Percentiles rank a stretch among this genome's conserved stretches.
These are phyloP conservation scores for Chunga burmeisteri DNA, from an alignment of 2,113 vertebrate genomes.

Conservation along the genomic window DNA sequence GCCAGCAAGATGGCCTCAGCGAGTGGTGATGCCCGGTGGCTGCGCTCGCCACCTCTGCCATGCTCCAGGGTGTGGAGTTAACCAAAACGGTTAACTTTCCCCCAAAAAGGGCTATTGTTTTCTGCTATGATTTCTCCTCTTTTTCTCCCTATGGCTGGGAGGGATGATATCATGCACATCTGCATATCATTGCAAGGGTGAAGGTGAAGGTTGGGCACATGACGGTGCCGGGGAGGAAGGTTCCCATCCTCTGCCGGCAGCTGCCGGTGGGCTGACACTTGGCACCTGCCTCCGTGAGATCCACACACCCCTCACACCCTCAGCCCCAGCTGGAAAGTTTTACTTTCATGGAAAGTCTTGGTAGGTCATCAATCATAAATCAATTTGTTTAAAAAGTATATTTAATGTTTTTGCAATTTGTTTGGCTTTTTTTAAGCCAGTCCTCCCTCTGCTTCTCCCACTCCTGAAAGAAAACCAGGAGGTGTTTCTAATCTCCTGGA, in stretches of 20 bases:
- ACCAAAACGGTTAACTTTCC: background rate
- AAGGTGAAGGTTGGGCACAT: background rate
- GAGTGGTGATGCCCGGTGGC: accelerated
- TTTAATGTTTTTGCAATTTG: background rate
- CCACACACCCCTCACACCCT: accelerated
- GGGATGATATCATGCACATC: background rate
- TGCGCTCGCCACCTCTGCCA: accelerated
- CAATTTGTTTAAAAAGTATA: background rate
- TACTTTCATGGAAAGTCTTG: background rate
- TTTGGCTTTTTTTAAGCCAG: background rate
- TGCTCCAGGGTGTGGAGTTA: background rate
- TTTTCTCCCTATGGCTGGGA: background rate
- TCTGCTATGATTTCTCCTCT: background rate
- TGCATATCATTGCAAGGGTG: background rate
- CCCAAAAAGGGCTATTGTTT: background rate
- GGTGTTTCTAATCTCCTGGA: background rate
- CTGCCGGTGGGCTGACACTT: background rate
- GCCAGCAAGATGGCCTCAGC: accelerated
- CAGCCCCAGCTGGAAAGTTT: background rate
- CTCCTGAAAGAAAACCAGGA: background rate
- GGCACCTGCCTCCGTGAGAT: background rate
- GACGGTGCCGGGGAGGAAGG: background rate
- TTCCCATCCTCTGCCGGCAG: background rate
- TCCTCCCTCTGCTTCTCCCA: background rate
- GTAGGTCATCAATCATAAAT: background rate